A percentile compares a stretch with the other conserved stretches of the same genome.
Evolutionary conservation across 2,797 vertebrate genomes (phyloP).

Genomic region (Argya squamiceps): DNA sequence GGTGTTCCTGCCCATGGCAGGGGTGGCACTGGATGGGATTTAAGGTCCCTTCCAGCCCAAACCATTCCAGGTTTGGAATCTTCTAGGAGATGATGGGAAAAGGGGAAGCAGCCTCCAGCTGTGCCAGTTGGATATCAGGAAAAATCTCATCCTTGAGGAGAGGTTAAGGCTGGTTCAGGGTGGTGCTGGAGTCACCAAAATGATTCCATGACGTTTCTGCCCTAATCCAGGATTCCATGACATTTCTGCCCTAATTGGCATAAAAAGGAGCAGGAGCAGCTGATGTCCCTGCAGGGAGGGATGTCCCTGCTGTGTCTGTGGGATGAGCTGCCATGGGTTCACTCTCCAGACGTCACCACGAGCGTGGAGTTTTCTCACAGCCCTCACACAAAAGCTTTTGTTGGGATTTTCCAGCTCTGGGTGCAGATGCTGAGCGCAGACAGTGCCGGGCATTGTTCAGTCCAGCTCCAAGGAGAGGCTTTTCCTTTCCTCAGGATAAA

Average conservation of each 20-base stretch:
- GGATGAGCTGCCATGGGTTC: accelerated
- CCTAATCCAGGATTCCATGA: not conserved
- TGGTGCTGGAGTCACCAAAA: no score
- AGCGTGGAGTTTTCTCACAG: not conserved
- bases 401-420: not conserved
- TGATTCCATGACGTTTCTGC: not conserved
- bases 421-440: not conserved
- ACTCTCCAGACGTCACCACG: accelerated
- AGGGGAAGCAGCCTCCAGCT: no score
- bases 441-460: not conserved
- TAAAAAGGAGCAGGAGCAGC: not conserved
- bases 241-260: not conserved
- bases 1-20: not conserved
- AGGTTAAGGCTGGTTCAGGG: no score
- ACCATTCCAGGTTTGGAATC: not conserved
- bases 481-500: not conserved
- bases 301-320: not conserved
- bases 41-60: not conserved
- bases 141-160: no score
- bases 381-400: not conserved
- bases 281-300: not conserved
- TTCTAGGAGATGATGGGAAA: no score
- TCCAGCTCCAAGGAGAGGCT: not conserved
- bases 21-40: not conserved
- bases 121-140: no score